Evolutionary conservation across 2,888 invertebrate species (phyloP).

Genomic region (Melanargia galathea): DNA sequence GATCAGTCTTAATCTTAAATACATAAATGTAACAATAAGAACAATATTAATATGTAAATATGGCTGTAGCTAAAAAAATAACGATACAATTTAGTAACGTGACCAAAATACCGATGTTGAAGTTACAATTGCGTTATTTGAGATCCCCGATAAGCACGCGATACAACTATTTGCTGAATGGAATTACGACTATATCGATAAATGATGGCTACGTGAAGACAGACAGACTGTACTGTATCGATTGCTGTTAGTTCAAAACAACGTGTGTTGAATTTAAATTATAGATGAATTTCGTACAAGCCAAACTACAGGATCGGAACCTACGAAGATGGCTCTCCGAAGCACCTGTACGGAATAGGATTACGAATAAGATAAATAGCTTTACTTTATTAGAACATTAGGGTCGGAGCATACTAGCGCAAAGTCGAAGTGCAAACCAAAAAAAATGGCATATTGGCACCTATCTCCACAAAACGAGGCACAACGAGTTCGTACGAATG

Average conservation of each 20-base stretch:
- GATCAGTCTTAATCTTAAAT: no score
- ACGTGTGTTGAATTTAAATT: conserved; percentile 12
- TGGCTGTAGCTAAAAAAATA: conserved; percentile 3
- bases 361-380: conserved; percentile 12
- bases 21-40: no score
- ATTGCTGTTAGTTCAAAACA: conserved; percentile 9
- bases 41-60: background rate
- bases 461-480: no score
- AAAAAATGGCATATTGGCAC: no score
- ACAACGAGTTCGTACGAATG: no score
- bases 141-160: conserved; percentile 44
- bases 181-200: conserved; percentile 34
- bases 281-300: background rate
- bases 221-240: conserved; percentile 20
- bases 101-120: conserved; percentile 27
- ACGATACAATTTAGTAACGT: conserved; percentile 22
- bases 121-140: conserved; percentile 28
- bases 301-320: no score
- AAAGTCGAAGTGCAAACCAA: no score
- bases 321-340: background rate
- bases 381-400: conserved; percentile 6
- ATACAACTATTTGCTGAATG: conserved; percentile 45
- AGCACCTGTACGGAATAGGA: background rate
- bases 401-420: no score
- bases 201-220: conserved; percentile 25